Conservation (phyloP, 2,888 invertebrate genomes). For the Trilocha varians region DNA sequence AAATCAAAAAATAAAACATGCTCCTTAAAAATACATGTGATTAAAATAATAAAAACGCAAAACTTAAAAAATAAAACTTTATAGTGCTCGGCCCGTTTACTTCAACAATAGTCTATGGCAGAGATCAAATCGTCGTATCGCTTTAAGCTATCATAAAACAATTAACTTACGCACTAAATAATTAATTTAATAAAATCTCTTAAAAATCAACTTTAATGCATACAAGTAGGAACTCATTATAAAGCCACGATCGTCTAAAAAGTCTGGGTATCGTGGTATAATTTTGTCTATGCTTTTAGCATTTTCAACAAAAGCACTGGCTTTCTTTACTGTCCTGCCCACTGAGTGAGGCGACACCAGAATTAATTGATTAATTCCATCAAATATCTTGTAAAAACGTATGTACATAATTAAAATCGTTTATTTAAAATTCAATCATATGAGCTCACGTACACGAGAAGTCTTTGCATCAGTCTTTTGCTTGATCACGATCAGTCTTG, state of each 20-base stretch:
- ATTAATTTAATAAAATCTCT: constrained; percentile 32
- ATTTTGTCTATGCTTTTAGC: no score
- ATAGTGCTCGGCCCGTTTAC: constrained; percentile 49
- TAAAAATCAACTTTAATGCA: constrained; percentile 35
- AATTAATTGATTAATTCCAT: no score
- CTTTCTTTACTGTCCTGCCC: no score
- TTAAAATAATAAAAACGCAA: constrained; percentile 29
- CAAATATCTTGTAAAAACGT: not conserved
- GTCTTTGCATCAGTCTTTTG: not conserved
- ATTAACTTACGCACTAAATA: constrained; percentile 33
- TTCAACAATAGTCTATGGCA: constrained; percentile 58
- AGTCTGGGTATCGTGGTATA: no score
- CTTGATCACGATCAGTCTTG: not conserved
- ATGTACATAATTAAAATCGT: not conserved
- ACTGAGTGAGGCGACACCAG: no score
- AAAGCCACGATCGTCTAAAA: constrained; percentile 5
- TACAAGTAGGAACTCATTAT: constrained; percentile 20
- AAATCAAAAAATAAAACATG: constrained; percentile 68
- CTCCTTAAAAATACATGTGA: constrained; percentile 39
- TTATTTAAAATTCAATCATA: not conserved
- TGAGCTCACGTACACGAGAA: not conserved
- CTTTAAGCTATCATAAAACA: constrained; percentile 59
- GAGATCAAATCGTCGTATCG: constrained; percentile 61
- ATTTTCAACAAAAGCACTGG: no score
- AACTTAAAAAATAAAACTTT: constrained; percentile 29